phyloP scores from a whole-genome alignment of 2,113 vertebrate genomes.

The Strigops habroptila region DNA sequence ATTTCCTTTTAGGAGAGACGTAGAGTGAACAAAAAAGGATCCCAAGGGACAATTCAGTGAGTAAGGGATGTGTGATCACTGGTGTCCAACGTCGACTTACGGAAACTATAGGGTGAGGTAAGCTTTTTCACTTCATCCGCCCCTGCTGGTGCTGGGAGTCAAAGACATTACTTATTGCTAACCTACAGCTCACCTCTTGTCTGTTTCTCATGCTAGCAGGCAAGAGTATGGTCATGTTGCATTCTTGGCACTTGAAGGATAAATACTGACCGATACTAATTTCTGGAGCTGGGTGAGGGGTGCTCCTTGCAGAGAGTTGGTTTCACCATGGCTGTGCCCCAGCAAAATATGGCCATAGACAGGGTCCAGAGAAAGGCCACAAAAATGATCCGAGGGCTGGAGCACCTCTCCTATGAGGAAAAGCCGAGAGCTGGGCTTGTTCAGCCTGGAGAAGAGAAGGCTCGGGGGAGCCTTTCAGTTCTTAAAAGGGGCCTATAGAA shows the following conservation, averaged over 20 bases:
- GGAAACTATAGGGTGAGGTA: not conserved
- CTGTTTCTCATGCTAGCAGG: not conserved
- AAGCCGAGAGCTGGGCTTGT: not conserved
- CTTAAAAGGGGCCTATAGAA: not conserved
- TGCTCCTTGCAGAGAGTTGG: not conserved
- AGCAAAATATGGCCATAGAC: no score
- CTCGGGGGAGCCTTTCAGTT: not conserved
- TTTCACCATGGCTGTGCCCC: not conserved
- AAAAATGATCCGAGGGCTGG: not conserved
- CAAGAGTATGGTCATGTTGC: rapidly evolving
- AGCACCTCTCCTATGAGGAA: not conserved
- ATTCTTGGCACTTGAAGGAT: not conserved
- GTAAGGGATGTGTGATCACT: not conserved
- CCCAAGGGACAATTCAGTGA: not conserved
- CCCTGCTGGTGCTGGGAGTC: not conserved
- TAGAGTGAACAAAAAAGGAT: not conserved
- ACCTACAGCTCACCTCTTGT: not conserved
- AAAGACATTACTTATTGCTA: not conserved
- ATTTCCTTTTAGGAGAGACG: not conserved
- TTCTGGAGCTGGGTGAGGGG: rapidly evolving
- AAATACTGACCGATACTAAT: rapidly evolving
- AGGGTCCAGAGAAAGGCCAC: not conserved
- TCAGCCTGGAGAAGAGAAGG: not conserved
- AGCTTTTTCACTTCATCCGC: not conserved
- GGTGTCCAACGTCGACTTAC: rapidly evolving